Evolutionary conservation across 37 sponge, comb jelly and placozoan genomes (phyloP), one percentile per base, ranked within the genome.

Genomic region (Ephydatia muelleri): DNA sequence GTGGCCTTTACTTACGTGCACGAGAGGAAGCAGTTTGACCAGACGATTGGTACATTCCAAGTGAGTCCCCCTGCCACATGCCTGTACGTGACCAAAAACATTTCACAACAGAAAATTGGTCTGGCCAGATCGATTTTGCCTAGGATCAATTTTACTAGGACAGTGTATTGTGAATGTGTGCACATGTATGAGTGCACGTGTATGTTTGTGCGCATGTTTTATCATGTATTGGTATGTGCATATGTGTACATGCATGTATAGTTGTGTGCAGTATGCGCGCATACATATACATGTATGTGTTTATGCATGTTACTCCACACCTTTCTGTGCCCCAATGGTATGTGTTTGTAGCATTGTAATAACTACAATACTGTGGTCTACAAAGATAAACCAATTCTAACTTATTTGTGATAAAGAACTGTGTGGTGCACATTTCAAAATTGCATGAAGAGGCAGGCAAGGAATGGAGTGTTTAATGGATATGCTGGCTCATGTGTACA

Each of bases 1-100:
- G 89, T 91, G 47, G 92, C 99, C 9, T 92, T 96, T 38, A 95
- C 99, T 5, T 98, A 98, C 82, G 80, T 97, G 43, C 97, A 97
- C 74, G 49, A 72, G 28, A 90, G 97, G 33, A 48, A 87, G 57
- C 95, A 94, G 88, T 97, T 97, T 76, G 86, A 72, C 36, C 40
- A 90, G 48, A 84, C 81, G 49, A 90, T 97, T 76, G 97, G 93
- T 64, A 70, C 72, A 13, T 97, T 97, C 78, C 95, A 94, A 84
- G 93, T 92, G 64, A 72, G 70, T 14, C 16, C 19, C 19, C 16
- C 57, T 57, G 43, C 43, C 43, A 43, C 43, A 68, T 28, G 29
- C 5, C 69, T 29, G 69, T n/a, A 68, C 69, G 29, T 68, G 28
- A 68, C 72, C 73, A 49, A 43, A n/a, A 23, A 72, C 35, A 43